phyloP scores from a whole-genome alignment of 2,797 vertebrate genomes.

The Sitta carolinensis region DNA sequence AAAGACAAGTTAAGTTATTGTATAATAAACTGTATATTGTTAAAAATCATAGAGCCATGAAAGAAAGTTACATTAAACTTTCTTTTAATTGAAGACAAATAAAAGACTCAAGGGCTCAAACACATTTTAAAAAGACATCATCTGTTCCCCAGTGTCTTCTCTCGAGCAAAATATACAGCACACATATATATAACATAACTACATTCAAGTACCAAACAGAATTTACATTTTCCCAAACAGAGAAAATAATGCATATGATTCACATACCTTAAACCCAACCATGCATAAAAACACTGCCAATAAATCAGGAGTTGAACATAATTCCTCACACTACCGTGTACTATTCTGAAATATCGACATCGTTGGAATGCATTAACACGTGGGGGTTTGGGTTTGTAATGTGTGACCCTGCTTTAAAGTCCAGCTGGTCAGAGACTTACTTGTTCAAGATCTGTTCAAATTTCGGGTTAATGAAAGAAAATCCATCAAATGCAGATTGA shows the following conservation, averaged over 20 bases:
- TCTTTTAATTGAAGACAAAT: constrained; percentile 72
- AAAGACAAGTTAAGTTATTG: background rate
- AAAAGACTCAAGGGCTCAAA: constrained; percentile 67
- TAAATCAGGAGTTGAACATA: constrained; percentile 22
- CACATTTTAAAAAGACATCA: constrained; percentile 55
- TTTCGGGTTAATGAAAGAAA: constrained; percentile 94
- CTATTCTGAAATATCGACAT: background rate
- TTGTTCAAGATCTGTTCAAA: constrained; percentile 85
- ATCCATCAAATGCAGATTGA: constrained; percentile 87
- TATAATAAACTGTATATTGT: background rate
- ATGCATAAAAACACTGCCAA: constrained; percentile 43
- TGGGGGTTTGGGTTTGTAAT: background rate
- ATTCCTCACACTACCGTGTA: constrained; percentile 62
- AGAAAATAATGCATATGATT: constrained; percentile 73
- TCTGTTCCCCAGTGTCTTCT: constrained; percentile 58
- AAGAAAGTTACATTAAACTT: constrained; percentile 32
- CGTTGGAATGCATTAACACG: background rate
- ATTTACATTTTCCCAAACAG: constrained; percentile 76
- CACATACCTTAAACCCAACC: constrained; percentile 65
- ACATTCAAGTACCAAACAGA: constrained; percentile 87
- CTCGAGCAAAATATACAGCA: constrained; percentile 79
- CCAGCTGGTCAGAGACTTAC: constrained; percentile 18
- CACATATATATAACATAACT: constrained; percentile 70
- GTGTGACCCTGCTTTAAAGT: background rate
- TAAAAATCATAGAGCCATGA: background rate